phyloP scores from a whole-genome alignment of 2,797 vertebrate species.

The Ptychadena robeensis region DNA sequence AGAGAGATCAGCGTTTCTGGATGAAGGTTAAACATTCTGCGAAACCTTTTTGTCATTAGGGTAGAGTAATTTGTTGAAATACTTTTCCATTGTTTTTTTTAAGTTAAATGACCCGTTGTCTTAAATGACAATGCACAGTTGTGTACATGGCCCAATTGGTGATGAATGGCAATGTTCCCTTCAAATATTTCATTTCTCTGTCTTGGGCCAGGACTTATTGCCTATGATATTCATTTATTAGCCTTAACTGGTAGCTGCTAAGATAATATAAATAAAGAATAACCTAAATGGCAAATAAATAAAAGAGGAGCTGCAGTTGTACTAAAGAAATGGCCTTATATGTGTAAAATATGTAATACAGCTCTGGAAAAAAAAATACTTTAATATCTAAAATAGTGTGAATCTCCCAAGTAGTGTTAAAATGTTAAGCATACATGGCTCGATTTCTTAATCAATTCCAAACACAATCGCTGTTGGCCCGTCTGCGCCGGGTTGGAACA shows the following conservation, averaged over 20 bases:
- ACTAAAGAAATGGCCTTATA: too few relatives aligned
- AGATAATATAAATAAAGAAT: not conserved
- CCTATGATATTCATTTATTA: not conserved
- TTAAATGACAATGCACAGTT: not conserved
- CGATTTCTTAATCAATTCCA: too few relatives aligned
- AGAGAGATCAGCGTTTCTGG: constrained; percentile 44
- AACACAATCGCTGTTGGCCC: too few relatives aligned
- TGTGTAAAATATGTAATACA: too few relatives aligned
- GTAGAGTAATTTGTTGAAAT: constrained; percentile 37
- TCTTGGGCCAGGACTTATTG: not conserved
- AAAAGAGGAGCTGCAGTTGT: too few relatives aligned
- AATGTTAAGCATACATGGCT: too few relatives aligned
- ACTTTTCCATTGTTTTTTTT: constrained; percentile 1
- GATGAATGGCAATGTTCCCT: not conserved
- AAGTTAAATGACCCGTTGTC: constrained; percentile 19
- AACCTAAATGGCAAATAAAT: not conserved
- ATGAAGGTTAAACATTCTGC: constrained; percentile 41
- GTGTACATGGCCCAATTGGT: not conserved
- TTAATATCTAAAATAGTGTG: too few relatives aligned
- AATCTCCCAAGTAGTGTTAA: too few relatives aligned
- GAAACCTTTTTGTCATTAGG: constrained; percentile 31
- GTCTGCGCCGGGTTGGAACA: too few relatives aligned
- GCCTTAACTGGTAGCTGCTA: not conserved
- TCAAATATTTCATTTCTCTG: not conserved
- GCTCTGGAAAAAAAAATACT: too few relatives aligned